These are phyloP conservation scores for Danionella dracula DNA, from an alignment of 2,797 vertebrate genomes.

Conservation along the genomic window DNA sequence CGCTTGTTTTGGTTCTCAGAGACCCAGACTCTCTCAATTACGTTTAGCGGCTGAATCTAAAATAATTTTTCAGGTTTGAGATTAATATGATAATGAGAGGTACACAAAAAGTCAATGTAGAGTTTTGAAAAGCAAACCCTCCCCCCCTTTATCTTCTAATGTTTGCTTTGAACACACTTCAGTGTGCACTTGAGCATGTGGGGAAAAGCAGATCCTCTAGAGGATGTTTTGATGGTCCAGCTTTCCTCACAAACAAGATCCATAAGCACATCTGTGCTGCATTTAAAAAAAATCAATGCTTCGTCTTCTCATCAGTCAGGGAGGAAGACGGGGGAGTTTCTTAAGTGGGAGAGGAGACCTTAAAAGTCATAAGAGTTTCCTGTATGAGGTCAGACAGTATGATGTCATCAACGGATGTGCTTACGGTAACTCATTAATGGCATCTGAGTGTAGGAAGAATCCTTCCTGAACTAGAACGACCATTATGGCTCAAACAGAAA, in stretches of 20 bases:
- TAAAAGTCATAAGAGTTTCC: constrained; percentile 10
- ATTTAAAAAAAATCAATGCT: constrained; percentile 69
- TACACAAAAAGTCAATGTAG: too few species aligned
- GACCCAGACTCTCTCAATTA: too few species aligned
- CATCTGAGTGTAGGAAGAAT: constrained; percentile 11
- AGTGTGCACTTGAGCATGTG: constrained; percentile 2
- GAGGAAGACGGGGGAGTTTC: background rate
- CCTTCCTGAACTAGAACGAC: constrained; percentile 14
- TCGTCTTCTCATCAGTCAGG: constrained; percentile 5
- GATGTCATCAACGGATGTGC: constrained; percentile 11
- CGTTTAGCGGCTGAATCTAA: too few species aligned
- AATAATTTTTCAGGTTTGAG: too few species aligned
- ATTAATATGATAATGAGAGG: too few species aligned
- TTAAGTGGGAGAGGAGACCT: constrained; percentile 16
- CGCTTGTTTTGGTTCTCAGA: too few species aligned
- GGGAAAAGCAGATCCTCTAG: constrained; percentile 36
- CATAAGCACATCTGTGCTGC: constrained; percentile 65
- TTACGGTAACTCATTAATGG: constrained; percentile 18
- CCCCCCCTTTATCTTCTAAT: too few species aligned
- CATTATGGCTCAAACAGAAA: constrained; percentile 12
- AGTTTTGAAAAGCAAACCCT: too few species aligned
- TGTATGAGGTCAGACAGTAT: constrained; percentile 14
- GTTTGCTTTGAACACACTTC: background rate
- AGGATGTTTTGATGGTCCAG: constrained; percentile 54
- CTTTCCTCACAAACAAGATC: constrained; percentile 57